phyloP scores from a whole-genome alignment of 2,113 vertebrate genomes.

The Paedocypris sp. region DNA sequence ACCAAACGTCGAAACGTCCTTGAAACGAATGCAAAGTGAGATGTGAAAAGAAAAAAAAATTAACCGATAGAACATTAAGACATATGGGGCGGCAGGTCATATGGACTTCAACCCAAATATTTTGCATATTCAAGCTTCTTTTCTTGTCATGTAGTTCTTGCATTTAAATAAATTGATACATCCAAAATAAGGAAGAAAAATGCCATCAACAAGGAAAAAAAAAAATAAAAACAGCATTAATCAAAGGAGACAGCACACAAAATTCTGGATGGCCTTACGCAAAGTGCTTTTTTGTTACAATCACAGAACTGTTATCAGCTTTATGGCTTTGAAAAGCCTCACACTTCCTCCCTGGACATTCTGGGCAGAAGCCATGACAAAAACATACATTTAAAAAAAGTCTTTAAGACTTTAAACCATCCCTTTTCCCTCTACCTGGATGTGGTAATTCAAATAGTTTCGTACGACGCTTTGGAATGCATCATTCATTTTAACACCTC shows the following conservation, averaged over 20 bases:
- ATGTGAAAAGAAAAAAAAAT: not conserved
- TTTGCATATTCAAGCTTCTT: slow-evolving; percentile 60
- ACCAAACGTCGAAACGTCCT: slow-evolving; percentile 15
- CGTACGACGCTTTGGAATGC: slow-evolving; percentile 60
- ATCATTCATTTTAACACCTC: slow-evolving; percentile 43
- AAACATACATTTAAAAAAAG: slow-evolving; percentile 8
- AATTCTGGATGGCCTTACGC: slow-evolving; percentile 59
- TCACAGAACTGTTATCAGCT: slow-evolving; percentile 56
- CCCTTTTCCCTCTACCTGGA: slow-evolving; percentile 1
- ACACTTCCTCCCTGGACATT: slow-evolving; percentile 28
- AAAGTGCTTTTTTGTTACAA: slow-evolving; percentile 68
- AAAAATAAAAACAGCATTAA: slow-evolving; percentile 52
- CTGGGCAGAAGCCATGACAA: slow-evolving; percentile 27
- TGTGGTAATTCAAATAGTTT: slow-evolving; percentile 32
- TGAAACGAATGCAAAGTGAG: slow-evolving; percentile 4
- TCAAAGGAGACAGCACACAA: slow-evolving; percentile 50
- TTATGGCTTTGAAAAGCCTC: slow-evolving; percentile 40
- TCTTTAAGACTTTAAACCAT: slow-evolving; percentile 5
- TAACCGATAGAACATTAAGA: slow-evolving; percentile 16
- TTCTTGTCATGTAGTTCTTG: slow-evolving; percentile 48
- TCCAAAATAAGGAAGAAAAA: slow-evolving; percentile 43
- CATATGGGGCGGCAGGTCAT: slow-evolving; percentile 44
- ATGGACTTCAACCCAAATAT: slow-evolving; percentile 51
- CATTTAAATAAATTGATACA: slow-evolving; percentile 59
- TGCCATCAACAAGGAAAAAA: slow-evolving; percentile 43